A percentile compares a stretch with the other conserved stretches of the same genome.
Evolutionary conservation across 1,140 invertebrate genomes (phyloP).

Genomic region (Pemphigus obesinymphae): DNA sequence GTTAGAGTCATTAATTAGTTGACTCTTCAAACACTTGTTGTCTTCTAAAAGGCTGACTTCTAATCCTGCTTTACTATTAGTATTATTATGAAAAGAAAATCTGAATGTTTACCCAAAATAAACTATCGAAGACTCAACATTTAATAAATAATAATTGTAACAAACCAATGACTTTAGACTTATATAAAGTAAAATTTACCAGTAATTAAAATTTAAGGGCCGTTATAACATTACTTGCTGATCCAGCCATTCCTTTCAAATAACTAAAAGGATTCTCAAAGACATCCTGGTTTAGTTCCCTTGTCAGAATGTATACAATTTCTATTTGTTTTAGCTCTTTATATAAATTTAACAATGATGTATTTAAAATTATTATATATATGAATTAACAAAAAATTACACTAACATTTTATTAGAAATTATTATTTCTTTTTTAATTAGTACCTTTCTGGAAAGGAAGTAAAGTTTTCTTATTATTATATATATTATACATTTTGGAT

Average conservation of each 20-base stretch:
- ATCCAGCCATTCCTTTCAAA: neutral
- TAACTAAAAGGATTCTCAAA: no score
- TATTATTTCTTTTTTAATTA: no score
- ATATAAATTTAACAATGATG: neutral
- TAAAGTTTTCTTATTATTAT: neutral
- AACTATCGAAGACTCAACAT: neutral
- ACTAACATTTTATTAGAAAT: no score
- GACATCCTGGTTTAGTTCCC: neutral
- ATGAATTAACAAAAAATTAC: neutral
- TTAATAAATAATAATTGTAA: neutral
- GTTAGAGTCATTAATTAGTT: neutral
- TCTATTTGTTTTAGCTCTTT: neutral
- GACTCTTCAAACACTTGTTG: neutral
- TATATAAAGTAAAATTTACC: neutral
- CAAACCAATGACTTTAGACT: neutral
- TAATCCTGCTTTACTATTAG: neutral
- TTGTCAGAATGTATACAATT: neutral
- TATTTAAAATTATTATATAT: neutral
- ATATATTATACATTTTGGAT: neutral
- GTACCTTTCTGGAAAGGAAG: neutral
- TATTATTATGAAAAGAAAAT: neutral
- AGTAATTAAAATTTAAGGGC: neutral
- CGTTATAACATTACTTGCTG: neutral
- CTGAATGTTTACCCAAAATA: neutral
- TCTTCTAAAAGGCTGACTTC: neutral